These are phyloP conservation scores for Neomonachus schauinslandi DNA, from an alignment of 2,113 vertebrate genomes.

Conservation along the genomic window DNA sequence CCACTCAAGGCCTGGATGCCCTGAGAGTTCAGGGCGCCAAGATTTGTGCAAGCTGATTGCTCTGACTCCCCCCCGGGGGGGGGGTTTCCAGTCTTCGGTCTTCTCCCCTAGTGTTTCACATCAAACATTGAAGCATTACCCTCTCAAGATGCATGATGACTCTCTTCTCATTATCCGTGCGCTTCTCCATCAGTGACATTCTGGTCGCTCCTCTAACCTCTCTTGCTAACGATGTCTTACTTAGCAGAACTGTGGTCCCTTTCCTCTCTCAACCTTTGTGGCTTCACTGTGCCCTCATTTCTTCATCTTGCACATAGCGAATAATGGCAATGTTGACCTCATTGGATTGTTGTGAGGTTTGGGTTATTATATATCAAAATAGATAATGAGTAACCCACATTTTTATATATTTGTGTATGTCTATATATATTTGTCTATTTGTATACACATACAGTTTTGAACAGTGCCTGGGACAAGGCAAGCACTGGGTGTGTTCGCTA, in stretches of 20 bases:
- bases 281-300: neutral
- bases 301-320: neutral
- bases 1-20: neutral
- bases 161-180: neutral
- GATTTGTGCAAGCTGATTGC: neutral
- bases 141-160: neutral
- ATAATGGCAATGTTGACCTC: neutral
- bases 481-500: neutral
- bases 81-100: neutral
- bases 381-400: neutral
- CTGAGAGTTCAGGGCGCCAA: neutral
- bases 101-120: neutral
- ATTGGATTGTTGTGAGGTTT: neutral
- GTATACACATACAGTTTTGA: neutral
- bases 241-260: neutral
- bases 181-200: accelerated
- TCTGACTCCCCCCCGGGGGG: neutral
- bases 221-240: neutral
- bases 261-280: neutral
- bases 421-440: neutral
- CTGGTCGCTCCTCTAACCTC: neutral
- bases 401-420: neutral
- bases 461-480: neutral
- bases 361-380: neutral
- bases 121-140: no score